A percentile compares a stretch with the other conserved stretches of the same genome.
These are phyloP conservation scores for Eupithecia abbreviata DNA, from an alignment of 2,888 invertebrate genomes.

Conservation along the genomic window DNA sequence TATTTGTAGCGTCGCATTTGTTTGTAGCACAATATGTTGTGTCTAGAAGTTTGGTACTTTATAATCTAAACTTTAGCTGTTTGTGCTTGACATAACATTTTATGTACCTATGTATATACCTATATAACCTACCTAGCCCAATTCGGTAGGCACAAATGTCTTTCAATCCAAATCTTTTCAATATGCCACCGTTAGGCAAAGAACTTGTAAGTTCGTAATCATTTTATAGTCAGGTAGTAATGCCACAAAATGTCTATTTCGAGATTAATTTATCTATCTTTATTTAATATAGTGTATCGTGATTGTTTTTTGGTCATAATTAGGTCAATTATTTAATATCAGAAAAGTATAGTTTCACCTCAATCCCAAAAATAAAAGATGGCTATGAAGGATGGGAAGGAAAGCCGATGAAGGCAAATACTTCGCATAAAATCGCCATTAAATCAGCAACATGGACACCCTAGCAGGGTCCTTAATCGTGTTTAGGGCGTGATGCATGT, in stretches of 20 bases:
- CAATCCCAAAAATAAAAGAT: neutral
- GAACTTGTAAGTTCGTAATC: neutral
- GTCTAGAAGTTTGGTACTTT: neutral
- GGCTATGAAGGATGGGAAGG: neutral
- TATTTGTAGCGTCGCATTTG: conserved; percentile 34
- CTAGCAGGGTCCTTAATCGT: conserved; percentile 64
- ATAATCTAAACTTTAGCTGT: neutral
- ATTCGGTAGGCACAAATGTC: neutral
- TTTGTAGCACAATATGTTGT: conserved; percentile 3
- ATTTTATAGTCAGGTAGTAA: neutral
- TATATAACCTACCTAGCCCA: neutral
- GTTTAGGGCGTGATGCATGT: conserved; percentile 68
- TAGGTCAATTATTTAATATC: no score
- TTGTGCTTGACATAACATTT: neutral
- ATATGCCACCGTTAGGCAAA: neutral
- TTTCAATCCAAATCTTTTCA: neutral
- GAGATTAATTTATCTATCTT: neutral
- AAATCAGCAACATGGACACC: conserved; percentile 46
- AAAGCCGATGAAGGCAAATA: conserved; percentile 1
- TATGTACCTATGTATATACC: neutral
- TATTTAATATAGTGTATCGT: no score
- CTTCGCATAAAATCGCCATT: conserved; percentile 3
- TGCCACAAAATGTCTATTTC: neutral
- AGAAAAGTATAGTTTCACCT: neutral
- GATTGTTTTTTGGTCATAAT: no score